Evolutionary conservation across 2,113 vertebrate species (phyloP).

Genomic region (Perognathus longimembris): DNA sequence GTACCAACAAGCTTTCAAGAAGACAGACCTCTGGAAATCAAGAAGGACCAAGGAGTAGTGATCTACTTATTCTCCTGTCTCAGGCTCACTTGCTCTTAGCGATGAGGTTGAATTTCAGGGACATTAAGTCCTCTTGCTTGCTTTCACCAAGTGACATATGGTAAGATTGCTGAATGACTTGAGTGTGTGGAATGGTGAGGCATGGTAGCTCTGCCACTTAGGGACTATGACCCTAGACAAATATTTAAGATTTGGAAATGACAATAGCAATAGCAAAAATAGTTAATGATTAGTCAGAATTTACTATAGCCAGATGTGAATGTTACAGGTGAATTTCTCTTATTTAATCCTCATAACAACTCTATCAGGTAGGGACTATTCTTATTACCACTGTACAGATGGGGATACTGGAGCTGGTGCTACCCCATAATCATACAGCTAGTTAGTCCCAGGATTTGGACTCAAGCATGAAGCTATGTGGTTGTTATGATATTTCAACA

Average conservation of each 20-base stretch:
- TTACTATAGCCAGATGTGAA: not conserved
- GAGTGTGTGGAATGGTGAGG: not conserved
- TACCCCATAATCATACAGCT: not conserved
- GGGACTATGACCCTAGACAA: not conserved
- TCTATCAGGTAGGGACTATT: not conserved
- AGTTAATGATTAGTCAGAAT: conserved; percentile 20
- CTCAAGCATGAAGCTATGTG: not conserved
- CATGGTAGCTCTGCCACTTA: not conserved
- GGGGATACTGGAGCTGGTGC: not conserved
- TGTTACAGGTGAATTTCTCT: not conserved
- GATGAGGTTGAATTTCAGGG: conserved; percentile 29
- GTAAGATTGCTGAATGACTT: not conserved
- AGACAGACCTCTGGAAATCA: not conserved
- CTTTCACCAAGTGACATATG: not conserved
- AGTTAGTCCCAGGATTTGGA: not conserved
- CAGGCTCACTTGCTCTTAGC: not conserved
- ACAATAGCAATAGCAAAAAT: not conserved
- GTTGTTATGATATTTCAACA: not conserved
- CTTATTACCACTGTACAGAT: not conserved
- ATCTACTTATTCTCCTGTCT: not conserved
- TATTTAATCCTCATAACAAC: conserved; percentile 10
- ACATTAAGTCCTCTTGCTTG: not conserved
- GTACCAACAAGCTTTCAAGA: not conserved
- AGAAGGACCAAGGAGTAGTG: not conserved
- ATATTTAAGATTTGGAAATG: not conserved